Evolutionary conservation across 2,113 vertebrate species (phyloP), one percentile per base, ranked within the genome.

Genomic region (Misgurnus mizolepis): DNA sequence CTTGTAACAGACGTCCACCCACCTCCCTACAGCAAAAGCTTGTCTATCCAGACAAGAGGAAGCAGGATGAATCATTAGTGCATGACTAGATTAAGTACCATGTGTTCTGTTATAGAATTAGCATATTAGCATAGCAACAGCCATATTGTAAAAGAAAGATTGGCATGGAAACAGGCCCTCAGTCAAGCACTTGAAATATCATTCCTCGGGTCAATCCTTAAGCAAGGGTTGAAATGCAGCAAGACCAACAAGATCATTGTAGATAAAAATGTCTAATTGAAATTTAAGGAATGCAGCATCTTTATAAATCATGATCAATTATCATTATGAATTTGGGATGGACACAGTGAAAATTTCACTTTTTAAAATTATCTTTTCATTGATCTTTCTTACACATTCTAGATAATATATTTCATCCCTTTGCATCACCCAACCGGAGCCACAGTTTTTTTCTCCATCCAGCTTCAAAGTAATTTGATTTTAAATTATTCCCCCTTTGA

Each of bases 381-480:
- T 81, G 82, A 86, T 85, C 62, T 74, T 69, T 74, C 45, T 66
- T 74, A 81, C 49, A 53, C n/a, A 69, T 68, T 53, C 53, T 66
- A 79, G 68, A 83, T 76, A 75, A 76, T 78, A 67, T 61, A 75
- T 86, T 88, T 85, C 86, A 82, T 68, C 74, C 67, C 12, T 85
- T 88, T 86, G 83, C 86, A 84, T 88, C 87, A 87, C 81, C 77
- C 74, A 39, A 78, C 55, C 55, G 18, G 73, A 83, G 66, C 45
- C 50, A 69, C 61, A 27, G 27, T 58, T 49, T 45, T 17, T 39
- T 12, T 61, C 47, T 15, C 56, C 11, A 62, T 79, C 74, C 40
- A 65, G 66, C 71, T 74, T 79, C 66, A 43, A 40, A 62, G 67
- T 79, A 71, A 79, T 83, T 77, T 74, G 50, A 72, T 68, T 83